Evolutionary conservation across 2,888 invertebrate species (phyloP).

Genomic region (Lapara coniferarum): DNA sequence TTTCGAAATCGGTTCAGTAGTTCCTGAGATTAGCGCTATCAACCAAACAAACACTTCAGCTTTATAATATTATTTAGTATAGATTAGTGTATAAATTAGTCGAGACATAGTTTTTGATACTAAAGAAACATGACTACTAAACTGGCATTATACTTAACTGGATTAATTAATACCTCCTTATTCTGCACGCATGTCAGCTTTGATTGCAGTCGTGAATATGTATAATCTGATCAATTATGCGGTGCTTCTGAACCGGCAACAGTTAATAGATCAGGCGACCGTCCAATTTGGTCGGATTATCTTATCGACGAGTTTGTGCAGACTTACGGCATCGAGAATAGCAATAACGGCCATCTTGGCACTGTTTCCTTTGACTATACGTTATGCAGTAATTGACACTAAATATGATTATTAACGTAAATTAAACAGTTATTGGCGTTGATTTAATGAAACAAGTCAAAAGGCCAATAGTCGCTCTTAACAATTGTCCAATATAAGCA

Average conservation of each 20-base stretch:
- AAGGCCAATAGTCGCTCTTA: too few species aligned
- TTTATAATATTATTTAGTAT: too few species aligned
- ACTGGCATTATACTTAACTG: neutral
- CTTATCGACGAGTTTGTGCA: constrained; percentile 52
- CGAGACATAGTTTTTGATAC: too few species aligned
- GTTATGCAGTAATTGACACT: constrained; percentile 6
- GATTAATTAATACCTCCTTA: neutral
- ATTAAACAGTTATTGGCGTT: too few species aligned
- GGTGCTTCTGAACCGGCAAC: constrained; percentile 39
- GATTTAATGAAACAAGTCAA: too few species aligned
- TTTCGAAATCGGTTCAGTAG: too few species aligned
- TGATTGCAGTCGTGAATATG: neutral
- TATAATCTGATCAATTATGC: constrained; percentile 43
- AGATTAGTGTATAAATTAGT: too few species aligned
- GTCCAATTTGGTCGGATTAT: constrained; percentile 62
- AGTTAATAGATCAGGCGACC: constrained; percentile 51
- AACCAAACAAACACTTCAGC: too few species aligned
- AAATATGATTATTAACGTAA: neutral
- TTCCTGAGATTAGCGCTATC: too few species aligned
- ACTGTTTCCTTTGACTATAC: constrained; percentile 42
- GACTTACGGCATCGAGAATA: constrained; percentile 48
- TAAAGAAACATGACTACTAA: too few species aligned
- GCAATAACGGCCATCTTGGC: constrained; percentile 46
- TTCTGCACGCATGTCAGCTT: neutral
- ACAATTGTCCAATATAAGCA: too few species aligned